phyloP scores from a whole-genome alignment of 2,888 invertebrate species.

The Oeneis ivallda region DNA sequence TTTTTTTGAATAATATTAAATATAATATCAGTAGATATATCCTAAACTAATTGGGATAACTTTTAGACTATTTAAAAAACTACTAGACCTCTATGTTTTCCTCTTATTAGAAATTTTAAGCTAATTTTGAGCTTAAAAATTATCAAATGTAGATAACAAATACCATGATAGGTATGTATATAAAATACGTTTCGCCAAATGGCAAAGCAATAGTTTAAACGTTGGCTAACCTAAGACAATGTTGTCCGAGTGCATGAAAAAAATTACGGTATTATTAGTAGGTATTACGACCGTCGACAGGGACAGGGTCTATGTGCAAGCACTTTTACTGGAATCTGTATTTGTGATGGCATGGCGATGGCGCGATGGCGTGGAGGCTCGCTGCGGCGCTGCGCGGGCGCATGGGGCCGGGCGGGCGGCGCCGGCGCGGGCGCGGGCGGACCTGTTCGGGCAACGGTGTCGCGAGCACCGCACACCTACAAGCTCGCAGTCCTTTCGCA shows the following conservation, averaged over 20 bases:
- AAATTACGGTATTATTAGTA: slow-evolving; percentile 48
- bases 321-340: slow-evolving; percentile 77
- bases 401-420: slow-evolving; percentile 63
- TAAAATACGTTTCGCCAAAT: neutral
- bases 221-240: slow-evolving; percentile 41
- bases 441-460: slow-evolving; percentile 79
- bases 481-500: slow-evolving; percentile 76
- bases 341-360: slow-evolving; percentile 48
- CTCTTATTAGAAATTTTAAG: neutral
- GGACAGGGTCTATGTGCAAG: slow-evolving; percentile 56
- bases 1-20: no score
- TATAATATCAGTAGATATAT: neutral
- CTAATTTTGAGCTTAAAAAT: no score
- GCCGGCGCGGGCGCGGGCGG: slow-evolving; percentile 74
- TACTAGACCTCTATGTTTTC: no score
- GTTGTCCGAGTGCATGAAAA: slow-evolving; percentile 39
- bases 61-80: no score
- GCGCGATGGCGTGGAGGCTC: slow-evolving; percentile 44
- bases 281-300: slow-evolving; percentile 48
- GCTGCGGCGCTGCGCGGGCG: slow-evolving; percentile 54
- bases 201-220: slow-evolving; percentile 15
- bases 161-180: no score
- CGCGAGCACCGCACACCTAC: slow-evolving; percentile 73
- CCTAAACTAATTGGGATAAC: no score
- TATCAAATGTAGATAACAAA: no score